Percentiles rank a stretch among this genome's conserved stretches.
Evolutionary conservation across 2,113 vertebrate genomes (phyloP).

Genomic region (Climacteris rufus): DNA sequence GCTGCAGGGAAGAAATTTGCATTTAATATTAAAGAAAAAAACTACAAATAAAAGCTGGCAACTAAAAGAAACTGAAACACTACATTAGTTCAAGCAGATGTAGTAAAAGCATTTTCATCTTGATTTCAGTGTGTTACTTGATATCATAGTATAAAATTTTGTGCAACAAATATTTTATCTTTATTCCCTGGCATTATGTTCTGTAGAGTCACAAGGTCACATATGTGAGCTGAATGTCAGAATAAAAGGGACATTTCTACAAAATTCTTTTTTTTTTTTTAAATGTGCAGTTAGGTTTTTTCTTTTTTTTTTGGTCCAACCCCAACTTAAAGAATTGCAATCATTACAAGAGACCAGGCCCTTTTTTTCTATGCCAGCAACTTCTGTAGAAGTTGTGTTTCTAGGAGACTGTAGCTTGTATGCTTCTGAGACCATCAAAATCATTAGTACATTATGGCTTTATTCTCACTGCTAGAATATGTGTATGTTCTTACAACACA

Average conservation of each 20-base stretch:
- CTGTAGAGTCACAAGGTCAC: background rate
- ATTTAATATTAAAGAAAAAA: background rate
- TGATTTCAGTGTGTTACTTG: background rate
- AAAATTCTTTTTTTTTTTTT: background rate
- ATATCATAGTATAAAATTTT: background rate
- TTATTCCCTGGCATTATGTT: background rate
- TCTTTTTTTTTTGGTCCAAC: rapidly evolving
- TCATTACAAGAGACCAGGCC: background rate
- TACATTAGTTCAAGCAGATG: background rate
- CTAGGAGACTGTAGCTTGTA: background rate
- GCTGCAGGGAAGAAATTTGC: background rate
- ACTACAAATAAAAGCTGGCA: background rate
- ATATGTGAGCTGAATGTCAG: background rate
- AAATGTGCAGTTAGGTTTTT: background rate
- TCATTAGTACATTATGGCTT: background rate
- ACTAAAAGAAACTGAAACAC: background rate
- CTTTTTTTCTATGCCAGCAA: background rate
- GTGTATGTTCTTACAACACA: background rate
- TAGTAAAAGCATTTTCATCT: background rate
- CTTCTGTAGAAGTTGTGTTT: background rate
- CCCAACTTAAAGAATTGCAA: background rate
- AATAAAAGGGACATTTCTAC: background rate
- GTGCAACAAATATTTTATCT: background rate
- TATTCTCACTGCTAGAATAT: background rate
- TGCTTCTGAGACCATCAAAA: background rate